phyloP scores from a whole-genome alignment of 2,888 invertebrate species.

The Tanaodytes sp. region DNA sequence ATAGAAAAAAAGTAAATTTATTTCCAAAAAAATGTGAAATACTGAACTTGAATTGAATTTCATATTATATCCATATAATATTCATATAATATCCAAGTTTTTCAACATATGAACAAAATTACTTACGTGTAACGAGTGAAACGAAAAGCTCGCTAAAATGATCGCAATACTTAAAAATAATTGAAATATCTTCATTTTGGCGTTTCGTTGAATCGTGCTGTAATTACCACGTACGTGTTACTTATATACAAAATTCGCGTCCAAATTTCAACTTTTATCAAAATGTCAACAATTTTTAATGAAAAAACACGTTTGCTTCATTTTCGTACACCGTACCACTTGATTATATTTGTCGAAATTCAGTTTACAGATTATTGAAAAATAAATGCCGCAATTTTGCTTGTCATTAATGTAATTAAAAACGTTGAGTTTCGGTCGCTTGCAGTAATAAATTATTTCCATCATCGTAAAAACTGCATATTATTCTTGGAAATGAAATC shows the following conservation, averaged over 20 bases:
- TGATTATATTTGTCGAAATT: too few relatives aligned
- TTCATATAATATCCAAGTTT: too few relatives aligned
- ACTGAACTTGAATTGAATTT: too few relatives aligned
- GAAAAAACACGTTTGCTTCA: too few relatives aligned
- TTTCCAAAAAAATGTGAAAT: conserved; percentile 4
- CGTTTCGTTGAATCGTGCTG: not conserved
- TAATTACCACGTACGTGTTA: not conserved
- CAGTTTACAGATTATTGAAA: not conserved
- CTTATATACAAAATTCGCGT: not conserved
- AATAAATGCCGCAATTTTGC: not conserved
- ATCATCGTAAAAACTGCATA: too few relatives aligned
- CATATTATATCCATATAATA: too few relatives aligned
- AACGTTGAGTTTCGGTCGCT: too few relatives aligned
- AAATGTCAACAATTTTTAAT: conserved; percentile 1
- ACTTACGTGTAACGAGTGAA: conserved; percentile 10
- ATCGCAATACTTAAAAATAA: conserved; percentile 1
- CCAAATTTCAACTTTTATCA: not conserved
- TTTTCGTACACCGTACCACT: not conserved
- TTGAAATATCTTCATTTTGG: conserved; percentile 6
- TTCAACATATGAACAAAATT: too few relatives aligned
- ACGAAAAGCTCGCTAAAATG: conserved; percentile 5
- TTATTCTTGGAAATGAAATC: too few relatives aligned
- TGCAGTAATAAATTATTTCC: too few relatives aligned
- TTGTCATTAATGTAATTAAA: not conserved
- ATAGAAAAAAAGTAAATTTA: too few relatives aligned